Base-by-base conservation (phyloP, 2,113 vertebrate genomes). In the Panthera leo region DNA sequence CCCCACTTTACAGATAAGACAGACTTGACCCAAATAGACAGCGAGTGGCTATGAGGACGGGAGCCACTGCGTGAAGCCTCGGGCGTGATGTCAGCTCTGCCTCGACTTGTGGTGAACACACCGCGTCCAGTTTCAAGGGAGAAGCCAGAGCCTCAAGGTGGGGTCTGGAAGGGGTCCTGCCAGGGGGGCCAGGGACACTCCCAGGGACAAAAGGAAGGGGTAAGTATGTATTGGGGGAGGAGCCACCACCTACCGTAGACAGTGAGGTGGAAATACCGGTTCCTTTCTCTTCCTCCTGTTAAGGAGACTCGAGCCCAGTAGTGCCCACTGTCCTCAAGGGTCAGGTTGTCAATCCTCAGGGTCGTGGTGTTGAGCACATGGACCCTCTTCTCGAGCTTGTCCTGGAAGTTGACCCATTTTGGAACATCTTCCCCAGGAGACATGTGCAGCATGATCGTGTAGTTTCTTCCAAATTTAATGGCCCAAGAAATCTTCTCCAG, bases 241-340 rank as follows among this genome's bases (percentile, higher is more conserved):
- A 13, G 2, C 23, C 34, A 8, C 31, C 39, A 27, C 51, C 42
- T 51, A 97, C 94, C 87, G 3, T 53, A 76, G 12, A 97, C 87
- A 31, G 23, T 70, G 48, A 97, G 83, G 14, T 31, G 2, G 68
- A 94, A 97, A 25, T 23, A 0, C 7, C 36, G 48, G 6, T 0
- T 0, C 19, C 6, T 2, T 39, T 0, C 13, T 36, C 0, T 16
- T 15, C 39, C 67, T 8, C 1, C 13, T 1, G 3, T 5, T 0
- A 25, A 21, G 3, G 0, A 27, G 5, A 0, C 0, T 0, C 5
- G 1, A 70, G 27, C 68, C n/a, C 2, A 9, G 29, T 95, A 91
- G 11, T 11, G 0, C 82, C 96, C 82, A 45, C 75, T 70, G 86
- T 95, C 91, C 48, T 83, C 16, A 5, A 0, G 10, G 27, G 3